These are phyloP conservation scores for Lordiphosa collinella DNA, from an alignment of 1,140 invertebrate genomes.

Conservation along the genomic window DNA sequence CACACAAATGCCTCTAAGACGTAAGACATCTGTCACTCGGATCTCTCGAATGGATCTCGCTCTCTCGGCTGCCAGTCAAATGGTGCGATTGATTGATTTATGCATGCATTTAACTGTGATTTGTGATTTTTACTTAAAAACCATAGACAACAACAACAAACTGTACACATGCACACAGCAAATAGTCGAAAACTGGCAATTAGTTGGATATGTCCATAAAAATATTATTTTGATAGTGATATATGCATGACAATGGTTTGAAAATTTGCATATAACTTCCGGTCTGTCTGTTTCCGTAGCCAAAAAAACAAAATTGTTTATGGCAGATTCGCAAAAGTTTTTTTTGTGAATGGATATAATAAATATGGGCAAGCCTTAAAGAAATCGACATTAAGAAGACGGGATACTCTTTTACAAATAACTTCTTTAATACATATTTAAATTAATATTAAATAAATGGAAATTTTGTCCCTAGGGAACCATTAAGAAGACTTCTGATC, in stretches of 20 bases:
- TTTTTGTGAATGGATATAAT: slow-evolving; percentile 23
- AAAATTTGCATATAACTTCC: slow-evolving; percentile 44
- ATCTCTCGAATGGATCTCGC: slow-evolving; percentile 1
- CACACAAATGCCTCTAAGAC: slow-evolving; percentile 6
- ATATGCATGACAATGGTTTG: slow-evolving; percentile 35
- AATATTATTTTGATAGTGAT: background rate
- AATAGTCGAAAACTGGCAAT: slow-evolving; percentile 6
- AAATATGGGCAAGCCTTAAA: slow-evolving; percentile 10
- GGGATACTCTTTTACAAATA: background rate
- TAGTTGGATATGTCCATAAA: slow-evolving; percentile 6
- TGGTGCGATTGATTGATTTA: slow-evolving; percentile 43
- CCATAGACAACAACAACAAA: too few species aligned
- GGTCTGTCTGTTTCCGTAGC: slow-evolving; percentile 25
- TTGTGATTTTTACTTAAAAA: slow-evolving; percentile 21
- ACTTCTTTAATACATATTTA: too few species aligned
- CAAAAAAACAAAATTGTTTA: slow-evolving; percentile 22
- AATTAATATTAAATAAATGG: too few species aligned
- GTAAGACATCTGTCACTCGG: slow-evolving; percentile 5
- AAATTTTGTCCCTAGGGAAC: too few species aligned
- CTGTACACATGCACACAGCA: background rate
- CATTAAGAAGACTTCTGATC: too few species aligned
- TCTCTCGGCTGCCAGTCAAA: slow-evolving; percentile 34
- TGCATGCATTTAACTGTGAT: slow-evolving; percentile 45
- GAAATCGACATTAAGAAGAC: background rate
- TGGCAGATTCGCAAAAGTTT: slow-evolving; percentile 2